phyloP scores from a whole-genome alignment of 1,140 invertebrate species.

The Panagrolaimus sp. region DNA sequence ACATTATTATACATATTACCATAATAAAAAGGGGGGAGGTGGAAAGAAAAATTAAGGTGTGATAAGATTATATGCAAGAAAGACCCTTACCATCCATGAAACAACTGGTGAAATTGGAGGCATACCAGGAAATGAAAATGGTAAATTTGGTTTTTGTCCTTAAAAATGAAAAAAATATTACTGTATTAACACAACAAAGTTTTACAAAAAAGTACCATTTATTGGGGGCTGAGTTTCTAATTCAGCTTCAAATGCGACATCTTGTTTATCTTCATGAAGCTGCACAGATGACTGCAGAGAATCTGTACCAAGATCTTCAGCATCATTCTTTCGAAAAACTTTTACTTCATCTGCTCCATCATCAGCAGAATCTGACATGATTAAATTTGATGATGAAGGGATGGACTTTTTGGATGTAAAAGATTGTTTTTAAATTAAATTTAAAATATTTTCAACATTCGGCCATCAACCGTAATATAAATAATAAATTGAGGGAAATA shows the following conservation, averaged over 20 bases:
- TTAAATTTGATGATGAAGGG: constrained; percentile 50
- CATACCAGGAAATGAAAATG: not conserved
- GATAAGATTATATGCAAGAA: too few relatives aligned
- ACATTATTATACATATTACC: not conserved
- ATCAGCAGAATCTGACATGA: constrained; percentile 64
- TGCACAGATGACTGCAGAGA: constrained; percentile 22
- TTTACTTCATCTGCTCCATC: constrained; percentile 26
- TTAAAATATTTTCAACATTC: too few relatives aligned
- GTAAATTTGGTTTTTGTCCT: not conserved
- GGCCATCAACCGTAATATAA: too few relatives aligned
- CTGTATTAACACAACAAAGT: not conserved
- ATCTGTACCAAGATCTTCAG: constrained; percentile 11
- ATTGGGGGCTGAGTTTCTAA: constrained; percentile 16
- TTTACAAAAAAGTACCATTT: too few relatives aligned
- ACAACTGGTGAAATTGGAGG: not conserved
- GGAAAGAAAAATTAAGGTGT: not conserved
- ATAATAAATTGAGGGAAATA: too few relatives aligned
- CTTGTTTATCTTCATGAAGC: constrained; percentile 29
- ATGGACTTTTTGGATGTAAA: too few relatives aligned
- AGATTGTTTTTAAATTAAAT: too few relatives aligned
- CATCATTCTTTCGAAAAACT: constrained; percentile 24
- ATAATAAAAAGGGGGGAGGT: too few relatives aligned
- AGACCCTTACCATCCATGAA: too few relatives aligned
- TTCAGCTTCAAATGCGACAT: constrained; percentile 27
- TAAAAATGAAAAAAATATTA: constrained; percentile 4